Evolutionary conservation across 2,888 invertebrate genomes (phyloP).

Genomic region (Dusona sp.): DNA sequence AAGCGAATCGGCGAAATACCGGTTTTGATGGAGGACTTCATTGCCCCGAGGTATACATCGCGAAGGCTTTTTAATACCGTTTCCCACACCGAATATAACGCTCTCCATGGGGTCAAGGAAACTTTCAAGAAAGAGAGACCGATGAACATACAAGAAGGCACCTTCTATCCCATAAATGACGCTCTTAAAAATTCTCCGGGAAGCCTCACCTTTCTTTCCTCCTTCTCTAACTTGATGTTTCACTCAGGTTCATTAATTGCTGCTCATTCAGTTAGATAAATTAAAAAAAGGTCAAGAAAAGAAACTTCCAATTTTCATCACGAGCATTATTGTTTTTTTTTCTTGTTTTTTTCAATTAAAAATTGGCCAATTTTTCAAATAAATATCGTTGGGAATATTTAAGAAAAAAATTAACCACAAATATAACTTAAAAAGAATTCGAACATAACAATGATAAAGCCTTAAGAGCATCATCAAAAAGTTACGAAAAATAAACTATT

Average conservation of each 20-base stretch:
- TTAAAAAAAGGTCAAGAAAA: neutral
- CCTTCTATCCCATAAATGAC: slow-evolving; percentile 59
- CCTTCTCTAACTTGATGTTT: slow-evolving; percentile 14
- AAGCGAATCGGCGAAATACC: slow-evolving; percentile 72
- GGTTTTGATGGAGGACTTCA: slow-evolving; percentile 65
- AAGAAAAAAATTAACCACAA: neutral
- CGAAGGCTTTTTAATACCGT: slow-evolving; percentile 59
- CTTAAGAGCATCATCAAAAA: too few relatives aligned
- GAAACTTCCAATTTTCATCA: neutral
- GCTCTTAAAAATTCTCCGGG: slow-evolving; percentile 37
- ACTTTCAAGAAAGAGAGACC: slow-evolving; percentile 66
- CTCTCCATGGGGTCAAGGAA: slow-evolving; percentile 68
- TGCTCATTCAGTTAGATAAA: neutral
- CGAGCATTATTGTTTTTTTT: neutral
- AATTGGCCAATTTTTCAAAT: neutral
- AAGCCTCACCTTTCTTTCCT: slow-evolving; percentile 42
- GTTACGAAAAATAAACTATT: too few relatives aligned
- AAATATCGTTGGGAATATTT: neutral
- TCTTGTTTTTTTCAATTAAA: neutral
- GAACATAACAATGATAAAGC: neutral
- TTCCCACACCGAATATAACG: slow-evolving; percentile 68
- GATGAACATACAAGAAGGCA: slow-evolving; percentile 43
- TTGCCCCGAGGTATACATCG: slow-evolving; percentile 43
- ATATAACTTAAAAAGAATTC: neutral
- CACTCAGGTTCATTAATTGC: slow-evolving; percentile 19